Conservation (phyloP, 2,888 invertebrate genomes). For the Drosophila barbarae region DNA sequence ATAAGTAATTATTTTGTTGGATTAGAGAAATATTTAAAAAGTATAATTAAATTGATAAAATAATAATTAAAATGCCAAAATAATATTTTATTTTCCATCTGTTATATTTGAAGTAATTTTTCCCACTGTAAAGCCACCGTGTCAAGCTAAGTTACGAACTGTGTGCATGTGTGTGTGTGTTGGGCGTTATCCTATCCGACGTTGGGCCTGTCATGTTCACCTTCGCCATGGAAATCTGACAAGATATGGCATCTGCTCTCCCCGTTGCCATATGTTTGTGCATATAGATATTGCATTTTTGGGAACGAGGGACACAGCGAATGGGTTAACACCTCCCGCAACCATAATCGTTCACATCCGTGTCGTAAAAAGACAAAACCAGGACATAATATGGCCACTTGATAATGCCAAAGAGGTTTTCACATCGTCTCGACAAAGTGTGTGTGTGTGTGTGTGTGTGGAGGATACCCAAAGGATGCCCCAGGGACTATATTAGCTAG, state of each 20-base stretch:
- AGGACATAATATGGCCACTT: constrained; percentile 49
- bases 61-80: no score
- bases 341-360: constrained; percentile 61
- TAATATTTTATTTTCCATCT: not conserved
- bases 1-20: no score
- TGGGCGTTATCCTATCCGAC: constrained; percentile 59
- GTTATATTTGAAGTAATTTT: not conserved
- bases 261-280: constrained; percentile 25
- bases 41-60: no score
- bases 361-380: constrained; percentile 62
- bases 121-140: not conserved
- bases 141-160: constrained; percentile 16
- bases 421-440: constrained; percentile 11
- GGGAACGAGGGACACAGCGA: constrained; percentile 4
- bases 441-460: constrained; percentile 14
- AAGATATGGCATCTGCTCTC: constrained; percentile 62
- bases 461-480: constrained; percentile 3
- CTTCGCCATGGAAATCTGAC: constrained; percentile 62
- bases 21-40: no score
- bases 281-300: constrained; percentile 52
- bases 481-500: constrained; percentile 2
- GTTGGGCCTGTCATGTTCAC: constrained; percentile 60
- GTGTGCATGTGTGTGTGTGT: constrained; percentile 14
- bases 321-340: constrained; percentile 29
- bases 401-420: constrained; percentile 34